Percentiles rank a stretch among this genome's conserved stretches.
Evolutionary conservation across 2,113 vertebrate genomes (phyloP).

Genomic region (Mus pahari): DNA sequence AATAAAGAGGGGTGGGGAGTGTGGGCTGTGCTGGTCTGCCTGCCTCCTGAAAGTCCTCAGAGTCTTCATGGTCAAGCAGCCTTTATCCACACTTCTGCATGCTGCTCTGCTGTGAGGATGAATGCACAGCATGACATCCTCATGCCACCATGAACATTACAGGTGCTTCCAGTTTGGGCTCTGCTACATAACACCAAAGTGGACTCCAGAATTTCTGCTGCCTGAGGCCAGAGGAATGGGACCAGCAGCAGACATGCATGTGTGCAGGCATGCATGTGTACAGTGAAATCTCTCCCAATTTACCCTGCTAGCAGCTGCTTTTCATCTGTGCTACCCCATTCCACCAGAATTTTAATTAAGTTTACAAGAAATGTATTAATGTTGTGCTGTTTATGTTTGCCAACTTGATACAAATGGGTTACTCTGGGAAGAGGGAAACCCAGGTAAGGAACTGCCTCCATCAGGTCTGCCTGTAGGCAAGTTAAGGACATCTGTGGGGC

Average conservation of each 20-base stretch:
- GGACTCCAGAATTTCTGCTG: not conserved
- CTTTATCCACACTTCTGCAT: not conserved
- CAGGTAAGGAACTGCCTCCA: not conserved
- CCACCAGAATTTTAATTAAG: not conserved
- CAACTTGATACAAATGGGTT: not conserved
- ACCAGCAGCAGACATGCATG: accelerated
- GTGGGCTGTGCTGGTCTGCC: not conserved
- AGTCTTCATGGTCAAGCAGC: not conserved
- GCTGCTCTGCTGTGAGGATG: not conserved
- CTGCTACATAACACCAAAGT: not conserved
- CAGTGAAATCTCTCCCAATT: not conserved
- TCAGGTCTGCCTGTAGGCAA: not conserved
- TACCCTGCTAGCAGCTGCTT: not conserved
- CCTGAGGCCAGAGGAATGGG: not conserved
- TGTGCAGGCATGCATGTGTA: accelerated
- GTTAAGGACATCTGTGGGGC: not conserved
- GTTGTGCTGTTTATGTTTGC: not conserved
- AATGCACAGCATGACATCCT: accelerated
- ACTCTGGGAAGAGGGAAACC: not conserved
- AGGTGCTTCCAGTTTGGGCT: not conserved
- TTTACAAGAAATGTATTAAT: not conserved
- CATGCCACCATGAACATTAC: no score
- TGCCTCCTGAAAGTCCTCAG: not conserved
- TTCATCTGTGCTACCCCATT: not conserved
- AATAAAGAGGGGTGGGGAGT: no score